Evolutionary conservation across 2,113 vertebrate species (phyloP).

Genomic region (Tachycineta bicolor): DNA sequence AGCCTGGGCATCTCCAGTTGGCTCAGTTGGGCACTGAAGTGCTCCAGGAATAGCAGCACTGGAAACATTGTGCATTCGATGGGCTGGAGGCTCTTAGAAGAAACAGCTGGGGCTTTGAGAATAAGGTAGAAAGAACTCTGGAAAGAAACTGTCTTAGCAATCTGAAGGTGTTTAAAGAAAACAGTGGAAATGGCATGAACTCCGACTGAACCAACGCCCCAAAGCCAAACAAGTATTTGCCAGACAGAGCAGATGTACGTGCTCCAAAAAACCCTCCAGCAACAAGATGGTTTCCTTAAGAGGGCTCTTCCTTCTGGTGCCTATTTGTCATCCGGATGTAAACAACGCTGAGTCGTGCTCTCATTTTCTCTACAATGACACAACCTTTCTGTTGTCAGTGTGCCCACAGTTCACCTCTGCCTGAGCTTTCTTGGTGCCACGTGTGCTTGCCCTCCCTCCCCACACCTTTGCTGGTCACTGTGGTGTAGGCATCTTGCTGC

Average conservation of each 20-base stretch:
- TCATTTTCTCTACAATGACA: background rate
- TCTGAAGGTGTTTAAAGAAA: background rate
- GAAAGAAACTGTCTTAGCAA: background rate
- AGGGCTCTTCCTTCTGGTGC: background rate
- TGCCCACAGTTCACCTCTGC: background rate
- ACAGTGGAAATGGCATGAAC: background rate
- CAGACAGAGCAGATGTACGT: background rate
- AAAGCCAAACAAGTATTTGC: background rate
- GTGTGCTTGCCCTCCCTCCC: background rate
- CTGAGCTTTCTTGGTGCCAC: background rate
- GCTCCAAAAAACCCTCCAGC: background rate
- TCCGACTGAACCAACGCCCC: background rate
- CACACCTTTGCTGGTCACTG: background rate
- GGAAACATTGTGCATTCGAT: background rate
- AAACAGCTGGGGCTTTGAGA: background rate
- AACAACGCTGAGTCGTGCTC: background rate
- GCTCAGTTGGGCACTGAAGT: background rate
- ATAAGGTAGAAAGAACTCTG: background rate
- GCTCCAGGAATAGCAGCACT: background rate
- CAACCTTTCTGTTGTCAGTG: background rate
- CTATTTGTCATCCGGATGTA: background rate
- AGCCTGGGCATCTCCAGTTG: background rate
- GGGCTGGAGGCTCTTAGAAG: background rate
- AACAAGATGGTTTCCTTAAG: background rate
- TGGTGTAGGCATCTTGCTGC: background rate